Percentiles rank a stretch among this genome's conserved stretches.
Evolutionary conservation across 1,140 invertebrate species (phyloP).

Genomic region (Meteorus sp.): DNA sequence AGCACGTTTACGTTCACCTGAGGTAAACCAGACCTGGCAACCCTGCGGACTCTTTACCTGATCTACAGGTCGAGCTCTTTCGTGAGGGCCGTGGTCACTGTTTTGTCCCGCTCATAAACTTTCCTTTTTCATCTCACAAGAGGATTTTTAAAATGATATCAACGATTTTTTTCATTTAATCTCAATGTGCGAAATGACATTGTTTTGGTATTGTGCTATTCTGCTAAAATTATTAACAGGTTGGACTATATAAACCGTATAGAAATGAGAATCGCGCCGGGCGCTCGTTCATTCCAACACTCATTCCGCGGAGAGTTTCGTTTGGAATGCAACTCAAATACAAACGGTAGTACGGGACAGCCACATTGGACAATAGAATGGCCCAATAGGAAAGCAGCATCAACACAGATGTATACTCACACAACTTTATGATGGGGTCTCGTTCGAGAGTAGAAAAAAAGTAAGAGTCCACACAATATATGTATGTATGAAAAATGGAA

Average conservation of each 20-base stretch:
- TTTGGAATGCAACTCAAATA: slow-evolving; percentile 24
- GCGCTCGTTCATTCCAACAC: background rate
- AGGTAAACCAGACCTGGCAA: slow-evolving; percentile 41
- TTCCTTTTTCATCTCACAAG: background rate
- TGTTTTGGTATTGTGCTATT: background rate
- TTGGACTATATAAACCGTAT: background rate
- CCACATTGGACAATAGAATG: background rate
- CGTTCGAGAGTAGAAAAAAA: too few relatives aligned
- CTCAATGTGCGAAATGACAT: too few relatives aligned
- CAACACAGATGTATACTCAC: too few relatives aligned
- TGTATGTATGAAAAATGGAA: too few relatives aligned
- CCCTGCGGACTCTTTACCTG: slow-evolving; percentile 27
- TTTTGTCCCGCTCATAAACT: background rate
- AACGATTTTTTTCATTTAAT: too few relatives aligned
- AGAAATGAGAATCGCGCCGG: background rate
- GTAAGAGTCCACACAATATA: too few relatives aligned
- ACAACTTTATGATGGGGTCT: too few relatives aligned
- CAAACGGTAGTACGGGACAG: slow-evolving; percentile 5
- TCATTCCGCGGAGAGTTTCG: background rate
- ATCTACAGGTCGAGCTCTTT: slow-evolving; percentile 25
- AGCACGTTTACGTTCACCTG: slow-evolving; percentile 37
- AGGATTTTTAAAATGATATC: background rate
- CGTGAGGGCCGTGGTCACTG: background rate
- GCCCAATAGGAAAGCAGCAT: background rate
- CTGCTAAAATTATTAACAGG: background rate